Percentiles rank a stretch among this genome's conserved stretches.
phyloP scores from a whole-genome alignment of 2,888 invertebrate genomes.

The Galeruca laticollis region DNA sequence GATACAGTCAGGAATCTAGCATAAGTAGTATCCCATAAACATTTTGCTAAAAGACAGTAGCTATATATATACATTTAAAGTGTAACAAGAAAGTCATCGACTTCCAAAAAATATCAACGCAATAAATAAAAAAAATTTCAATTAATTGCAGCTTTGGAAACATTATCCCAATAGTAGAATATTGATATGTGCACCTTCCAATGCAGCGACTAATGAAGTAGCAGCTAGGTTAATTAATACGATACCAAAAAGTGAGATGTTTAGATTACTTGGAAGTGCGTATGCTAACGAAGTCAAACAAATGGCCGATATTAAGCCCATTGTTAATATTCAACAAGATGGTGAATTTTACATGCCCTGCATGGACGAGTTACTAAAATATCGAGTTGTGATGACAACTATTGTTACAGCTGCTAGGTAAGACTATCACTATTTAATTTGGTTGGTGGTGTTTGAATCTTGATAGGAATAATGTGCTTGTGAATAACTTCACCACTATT shows the following conservation, averaged over 20 bases:
- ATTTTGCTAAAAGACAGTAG: too few relatives aligned
- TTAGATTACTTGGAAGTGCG: constrained; percentile 65
- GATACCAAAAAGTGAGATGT: constrained; percentile 60
- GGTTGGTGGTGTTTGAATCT: too few relatives aligned
- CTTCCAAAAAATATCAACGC: neutral
- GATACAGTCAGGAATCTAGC: too few relatives aligned
- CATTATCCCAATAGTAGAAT: constrained; percentile 64
- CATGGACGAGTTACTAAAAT: constrained; percentile 68
- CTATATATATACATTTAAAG: neutral
- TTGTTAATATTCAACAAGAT: constrained; percentile 66
- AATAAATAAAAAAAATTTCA: neutral
- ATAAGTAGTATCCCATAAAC: too few relatives aligned
- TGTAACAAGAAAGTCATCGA: too few relatives aligned
- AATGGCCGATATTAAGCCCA: constrained; percentile 60
- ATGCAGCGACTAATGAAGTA: constrained; percentile 78
- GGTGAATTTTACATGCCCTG: constrained; percentile 66
- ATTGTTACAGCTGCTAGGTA: constrained; percentile 70
- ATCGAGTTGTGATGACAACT: constrained; percentile 74
- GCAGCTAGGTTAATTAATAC: constrained; percentile 65
- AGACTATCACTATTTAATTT: neutral
- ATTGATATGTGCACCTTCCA: constrained; percentile 76
- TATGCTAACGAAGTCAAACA: constrained; percentile 53
- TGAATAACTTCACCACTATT: too few relatives aligned
- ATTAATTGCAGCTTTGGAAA: constrained; percentile 42
- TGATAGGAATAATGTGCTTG: too few relatives aligned